Evolutionary conservation across 2,888 invertebrate species (phyloP).

Genomic region (Zaprionus obscuricornis): DNA sequence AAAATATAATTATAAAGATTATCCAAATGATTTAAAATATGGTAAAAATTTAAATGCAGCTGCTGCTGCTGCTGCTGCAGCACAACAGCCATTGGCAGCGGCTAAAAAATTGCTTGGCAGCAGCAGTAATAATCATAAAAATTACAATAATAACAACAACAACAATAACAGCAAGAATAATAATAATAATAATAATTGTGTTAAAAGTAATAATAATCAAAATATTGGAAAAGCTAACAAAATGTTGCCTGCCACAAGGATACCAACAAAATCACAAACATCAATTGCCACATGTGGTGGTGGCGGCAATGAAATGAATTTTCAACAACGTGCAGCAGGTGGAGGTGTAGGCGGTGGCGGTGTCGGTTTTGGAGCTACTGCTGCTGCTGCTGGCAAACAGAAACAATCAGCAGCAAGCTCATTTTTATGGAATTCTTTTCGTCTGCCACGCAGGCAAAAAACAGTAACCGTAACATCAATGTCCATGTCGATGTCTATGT

Average conservation of each 20-base stretch:
- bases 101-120: neutral
- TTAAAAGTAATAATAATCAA: too few species aligned
- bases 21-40: conserved; percentile 76
- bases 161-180: conserved; percentile 29
- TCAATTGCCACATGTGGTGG: neutral
- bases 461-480: conserved; percentile 59
- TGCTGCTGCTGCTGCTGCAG: conserved; percentile 32
- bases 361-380: too few species aligned
- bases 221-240: conserved; percentile 23
- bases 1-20: conserved; percentile 79
- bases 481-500: too few species aligned
- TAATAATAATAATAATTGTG: conserved; percentile 21
- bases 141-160: conserved; percentile 35
- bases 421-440: conserved; percentile 83
- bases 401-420: conserved; percentile 66
- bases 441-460: conserved; percentile 82
- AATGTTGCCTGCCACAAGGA: conserved; percentile 61
- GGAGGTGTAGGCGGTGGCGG: too few species aligned
- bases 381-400: conserved; percentile 4
- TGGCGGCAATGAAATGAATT: conserved; percentile 79
- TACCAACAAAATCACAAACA: conserved; percentile 58
- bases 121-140: conserved; percentile 28
- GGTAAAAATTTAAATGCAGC: conserved; percentile 56
- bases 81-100: conserved; percentile 27
- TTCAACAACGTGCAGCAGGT: conserved; percentile 74